A percentile compares a stretch with the other conserved stretches of the same genome.
Conservation (phyloP, 2,113 vertebrate genomes). For the Ictalurus punctatus region DNA sequence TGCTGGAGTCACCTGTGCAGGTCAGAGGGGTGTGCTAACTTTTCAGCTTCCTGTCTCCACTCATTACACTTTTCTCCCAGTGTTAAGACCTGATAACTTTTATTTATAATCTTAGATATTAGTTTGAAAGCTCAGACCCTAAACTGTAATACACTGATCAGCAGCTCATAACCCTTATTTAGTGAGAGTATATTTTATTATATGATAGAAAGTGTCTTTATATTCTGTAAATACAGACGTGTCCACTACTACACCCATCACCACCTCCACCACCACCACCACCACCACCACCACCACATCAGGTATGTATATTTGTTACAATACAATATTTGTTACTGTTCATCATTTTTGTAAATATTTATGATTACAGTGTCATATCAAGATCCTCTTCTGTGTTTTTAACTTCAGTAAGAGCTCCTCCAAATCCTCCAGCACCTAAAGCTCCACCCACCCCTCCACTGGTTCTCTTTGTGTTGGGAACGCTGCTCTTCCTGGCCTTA, state of each 20-base stretch:
- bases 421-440: background rate
- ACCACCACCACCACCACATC: no score
- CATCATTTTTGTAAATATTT: background rate
- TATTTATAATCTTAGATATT: background rate
- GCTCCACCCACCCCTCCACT: background rate
- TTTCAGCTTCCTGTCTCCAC: background rate
- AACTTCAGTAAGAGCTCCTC: background rate
- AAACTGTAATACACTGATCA: no score
- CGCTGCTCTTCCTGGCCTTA: slow-evolving; percentile 38
- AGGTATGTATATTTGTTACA: no score
- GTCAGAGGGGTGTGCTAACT: background rate
- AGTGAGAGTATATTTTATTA: no score
- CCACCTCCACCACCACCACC: no score
- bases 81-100: background rate
- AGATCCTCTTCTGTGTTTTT: background rate
- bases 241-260: no score
- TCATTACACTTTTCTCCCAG: no score
- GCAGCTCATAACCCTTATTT: no score
- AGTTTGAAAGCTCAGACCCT: background rate
- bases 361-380: background rate
- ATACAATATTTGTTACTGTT: no score
- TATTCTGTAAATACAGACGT: no score
- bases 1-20: slow-evolving; percentile 22
- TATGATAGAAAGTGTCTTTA: no score
- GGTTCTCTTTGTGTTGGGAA: slow-evolving; percentile 15